A percentile compares a stretch with the other conserved stretches of the same genome.
phyloP scores from a whole-genome alignment of 2,888 invertebrate species.

The Melieria omissa region DNA sequence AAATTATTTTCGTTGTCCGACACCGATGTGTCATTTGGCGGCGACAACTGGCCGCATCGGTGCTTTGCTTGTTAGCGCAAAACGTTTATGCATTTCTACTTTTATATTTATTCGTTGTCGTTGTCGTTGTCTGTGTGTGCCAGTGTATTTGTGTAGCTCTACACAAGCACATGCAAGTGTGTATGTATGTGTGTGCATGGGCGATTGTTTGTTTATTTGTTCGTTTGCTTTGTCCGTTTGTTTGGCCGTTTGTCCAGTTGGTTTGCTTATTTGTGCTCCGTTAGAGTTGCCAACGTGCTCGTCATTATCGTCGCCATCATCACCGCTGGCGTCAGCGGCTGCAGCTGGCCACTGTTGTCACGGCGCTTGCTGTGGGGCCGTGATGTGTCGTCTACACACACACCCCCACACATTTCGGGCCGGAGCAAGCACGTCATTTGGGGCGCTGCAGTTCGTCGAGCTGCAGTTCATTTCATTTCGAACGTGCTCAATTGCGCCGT shows the following conservation, averaged over 20 bases:
- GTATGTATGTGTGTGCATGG: conserved; percentile 8
- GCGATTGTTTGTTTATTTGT: conserved; percentile 17
- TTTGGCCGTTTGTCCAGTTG: not conserved
- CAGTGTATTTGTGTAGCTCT: too few relatives aligned
- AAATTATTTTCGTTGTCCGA: too few relatives aligned
- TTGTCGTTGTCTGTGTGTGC: not conserved
- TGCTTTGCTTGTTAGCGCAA: too few relatives aligned
- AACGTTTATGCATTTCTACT: too few relatives aligned
- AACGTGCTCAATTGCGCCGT: conserved; percentile 61
- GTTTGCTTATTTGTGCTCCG: not conserved
- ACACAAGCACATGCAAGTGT: too few relatives aligned
- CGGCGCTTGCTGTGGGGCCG: too few relatives aligned
- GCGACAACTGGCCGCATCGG: too few relatives aligned
- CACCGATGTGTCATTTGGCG: too few relatives aligned
- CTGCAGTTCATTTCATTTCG: conserved; percentile 46
- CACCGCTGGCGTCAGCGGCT: conserved; percentile 21
- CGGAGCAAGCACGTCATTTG: too few relatives aligned
- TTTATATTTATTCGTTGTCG: too few relatives aligned
- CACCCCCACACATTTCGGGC: too few relatives aligned
- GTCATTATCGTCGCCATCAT: conserved; percentile 10
- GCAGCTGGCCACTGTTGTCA: conserved; percentile 4
- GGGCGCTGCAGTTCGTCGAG: conserved; percentile 12
- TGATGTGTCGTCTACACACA: too few relatives aligned
- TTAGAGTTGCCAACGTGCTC: not conserved
- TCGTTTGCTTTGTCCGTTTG: conserved; percentile 9